Evolutionary conservation across 2,888 invertebrate species (phyloP), one percentile per base, ranked within the genome.

Genomic region (Leistus spinibarbis): DNA sequence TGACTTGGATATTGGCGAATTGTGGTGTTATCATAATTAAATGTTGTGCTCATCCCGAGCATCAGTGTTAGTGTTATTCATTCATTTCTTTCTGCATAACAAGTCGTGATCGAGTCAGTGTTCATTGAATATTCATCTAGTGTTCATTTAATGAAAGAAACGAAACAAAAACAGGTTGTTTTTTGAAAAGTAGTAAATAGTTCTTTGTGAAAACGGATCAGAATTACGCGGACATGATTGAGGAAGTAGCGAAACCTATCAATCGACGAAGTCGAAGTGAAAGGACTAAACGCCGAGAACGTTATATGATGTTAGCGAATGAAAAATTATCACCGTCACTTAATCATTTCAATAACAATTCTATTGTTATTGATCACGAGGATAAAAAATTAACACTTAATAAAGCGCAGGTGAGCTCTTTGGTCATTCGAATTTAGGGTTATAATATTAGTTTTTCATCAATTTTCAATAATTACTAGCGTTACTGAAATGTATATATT

Each of bases 201-300:
- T 40, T 40, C 40, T 40, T n/a, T 13, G 40, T 40, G 40, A 64
- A n/a, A 64, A 64, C 64, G 64, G 63, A 60, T 23, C 62, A n/a
- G 54, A 54, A 56, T 54, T 56, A 62, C 54, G 53, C 54, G 27
- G 77, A 79, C 69, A 83, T 83, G 82, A 81, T 82, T 72, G 82
- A 82, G 79, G 82, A 82, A 76, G 78, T 79, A 67, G 79, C 77
- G n/a, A 79, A 79, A 73, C 79, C 79, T 53, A 77, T 80, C 22
- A 84, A 80, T 76, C 79, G 83, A 71, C 80, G 82, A 79, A 83
- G 83, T 56, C 82, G 84, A 60, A 79, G 81, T 73, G 83, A 84
- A 78, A 80, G 84, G 65, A 84, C 82, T 16, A 84, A 82, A 79
- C 79, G 84, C 76, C 81, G 84, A 64, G 82, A 84, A 78, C 77